Evolutionary conservation across 2,113 vertebrate genomes (phyloP).

Genomic region (Elachura formosa): DNA sequence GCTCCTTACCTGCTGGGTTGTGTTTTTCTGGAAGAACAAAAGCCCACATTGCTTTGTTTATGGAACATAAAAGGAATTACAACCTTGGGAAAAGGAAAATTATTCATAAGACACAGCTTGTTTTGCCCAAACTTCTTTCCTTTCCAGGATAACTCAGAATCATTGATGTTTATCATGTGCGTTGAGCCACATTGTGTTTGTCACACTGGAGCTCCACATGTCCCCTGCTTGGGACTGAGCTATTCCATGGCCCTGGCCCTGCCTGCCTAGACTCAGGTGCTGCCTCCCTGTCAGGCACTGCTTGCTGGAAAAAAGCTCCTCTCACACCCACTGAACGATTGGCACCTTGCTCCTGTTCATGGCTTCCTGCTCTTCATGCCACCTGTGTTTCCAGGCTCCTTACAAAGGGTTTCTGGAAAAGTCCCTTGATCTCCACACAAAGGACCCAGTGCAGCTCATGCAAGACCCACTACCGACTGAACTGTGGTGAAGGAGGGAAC

Average conservation of each 20-base stretch:
- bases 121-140: background rate
- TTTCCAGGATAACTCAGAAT: background rate
- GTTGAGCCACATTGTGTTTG: rapidly evolving
- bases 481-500: background rate
- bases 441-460: background rate
- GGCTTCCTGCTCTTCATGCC: rapidly evolving
- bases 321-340: rapidly evolving
- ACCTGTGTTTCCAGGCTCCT: background rate
- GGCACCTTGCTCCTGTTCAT: rapidly evolving
- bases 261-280: no score
- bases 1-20: background rate
- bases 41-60: background rate
- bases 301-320: no score
- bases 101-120: background rate
- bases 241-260: no score
- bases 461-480: background rate
- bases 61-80: background rate
- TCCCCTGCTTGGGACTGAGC: background rate
- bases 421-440: rapidly evolving
- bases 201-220: rapidly evolving
- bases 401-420: background rate
- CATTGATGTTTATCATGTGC: background rate
- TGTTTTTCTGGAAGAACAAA: background rate
- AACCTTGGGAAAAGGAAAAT: background rate
- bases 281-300: background rate